Percentiles rank a stretch among this genome's conserved stretches.
These are phyloP conservation scores for Scotopteryx bipunctaria DNA, from an alignment of 2,888 invertebrate genomes.

Conservation along the genomic window DNA sequence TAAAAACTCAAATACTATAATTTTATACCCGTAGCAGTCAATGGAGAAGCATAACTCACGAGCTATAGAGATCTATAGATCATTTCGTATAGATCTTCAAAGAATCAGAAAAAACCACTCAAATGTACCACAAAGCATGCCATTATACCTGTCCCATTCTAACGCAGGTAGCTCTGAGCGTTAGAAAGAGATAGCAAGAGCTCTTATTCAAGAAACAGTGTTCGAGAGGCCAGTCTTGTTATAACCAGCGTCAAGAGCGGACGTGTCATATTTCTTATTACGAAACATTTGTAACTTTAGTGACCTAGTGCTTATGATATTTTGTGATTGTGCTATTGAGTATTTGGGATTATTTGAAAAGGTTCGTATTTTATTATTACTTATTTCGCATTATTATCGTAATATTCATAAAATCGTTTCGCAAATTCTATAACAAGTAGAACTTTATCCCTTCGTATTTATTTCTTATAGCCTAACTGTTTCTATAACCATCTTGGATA, in stretches of 20 bases:
- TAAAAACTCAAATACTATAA: constrained; percentile 39
- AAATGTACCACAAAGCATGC: constrained; percentile 75
- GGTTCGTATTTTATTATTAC: constrained; percentile 31
- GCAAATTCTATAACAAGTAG: too few relatives aligned
- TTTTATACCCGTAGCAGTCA: constrained; percentile 46
- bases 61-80: constrained; percentile 71
- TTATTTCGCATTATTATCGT: too few relatives aligned
- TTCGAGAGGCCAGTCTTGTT: constrained; percentile 53
- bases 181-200: constrained; percentile 45
- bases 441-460: too few relatives aligned
- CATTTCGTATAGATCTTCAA: constrained; percentile 61
- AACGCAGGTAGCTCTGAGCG: constrained; percentile 25
- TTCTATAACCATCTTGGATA: too few relatives aligned
- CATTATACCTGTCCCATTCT: constrained; percentile 62
- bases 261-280: constrained; percentile 21
- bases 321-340: constrained; percentile 21
- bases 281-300: constrained; percentile 9
- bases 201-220: constrained; percentile 59
- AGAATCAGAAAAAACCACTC: constrained; percentile 75
- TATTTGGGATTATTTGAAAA: constrained; percentile 31
- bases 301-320: constrained; percentile 8
- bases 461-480: too few relatives aligned
- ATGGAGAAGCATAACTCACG: constrained; percentile 71
- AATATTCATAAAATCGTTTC: too few relatives aligned
- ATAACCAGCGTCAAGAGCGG: constrained; percentile 29